These are phyloP conservation scores for Bufotes viridis DNA, from an alignment of 2,797 vertebrate genomes.

Conservation along the genomic window DNA sequence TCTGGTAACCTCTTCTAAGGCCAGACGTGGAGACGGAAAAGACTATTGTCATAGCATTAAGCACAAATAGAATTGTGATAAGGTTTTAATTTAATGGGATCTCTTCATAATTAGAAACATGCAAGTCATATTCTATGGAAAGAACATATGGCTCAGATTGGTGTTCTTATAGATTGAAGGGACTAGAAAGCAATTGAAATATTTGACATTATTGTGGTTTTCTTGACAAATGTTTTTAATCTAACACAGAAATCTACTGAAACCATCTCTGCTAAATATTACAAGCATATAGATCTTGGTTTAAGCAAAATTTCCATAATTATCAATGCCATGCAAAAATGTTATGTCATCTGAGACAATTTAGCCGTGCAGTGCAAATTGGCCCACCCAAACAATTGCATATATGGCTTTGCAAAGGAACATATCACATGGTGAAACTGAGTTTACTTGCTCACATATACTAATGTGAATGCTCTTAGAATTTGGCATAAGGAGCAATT, in stretches of 20 bases:
- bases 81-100: constrained; percentile 51
- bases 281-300: background rate
- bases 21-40: background rate
- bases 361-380: background rate
- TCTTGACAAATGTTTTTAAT: constrained; percentile 33
- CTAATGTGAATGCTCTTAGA: no score
- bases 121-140: background rate
- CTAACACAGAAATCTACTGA: constrained; percentile 29
- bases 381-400: background rate
- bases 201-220: constrained; percentile 58
- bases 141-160: background rate
- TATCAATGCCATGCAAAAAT: background rate
- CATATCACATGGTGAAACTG: background rate
- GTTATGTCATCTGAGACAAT: background rate
- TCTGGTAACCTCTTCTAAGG: background rate
- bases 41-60: constrained; percentile 6
- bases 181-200: constrained; percentile 39
- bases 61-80: constrained; percentile 32
- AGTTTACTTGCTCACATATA: no score
- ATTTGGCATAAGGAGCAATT: no score
- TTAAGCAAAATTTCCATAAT: background rate
- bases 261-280: background rate
- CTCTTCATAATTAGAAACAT: constrained; percentile 29
- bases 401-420: background rate
- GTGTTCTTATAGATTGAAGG: constrained; percentile 33